Percentiles rank a stretch among this genome's conserved stretches.
These are phyloP conservation scores for Amphimallon solstitiale DNA, from an alignment of 2,888 invertebrate species.

Conservation along the genomic window DNA sequence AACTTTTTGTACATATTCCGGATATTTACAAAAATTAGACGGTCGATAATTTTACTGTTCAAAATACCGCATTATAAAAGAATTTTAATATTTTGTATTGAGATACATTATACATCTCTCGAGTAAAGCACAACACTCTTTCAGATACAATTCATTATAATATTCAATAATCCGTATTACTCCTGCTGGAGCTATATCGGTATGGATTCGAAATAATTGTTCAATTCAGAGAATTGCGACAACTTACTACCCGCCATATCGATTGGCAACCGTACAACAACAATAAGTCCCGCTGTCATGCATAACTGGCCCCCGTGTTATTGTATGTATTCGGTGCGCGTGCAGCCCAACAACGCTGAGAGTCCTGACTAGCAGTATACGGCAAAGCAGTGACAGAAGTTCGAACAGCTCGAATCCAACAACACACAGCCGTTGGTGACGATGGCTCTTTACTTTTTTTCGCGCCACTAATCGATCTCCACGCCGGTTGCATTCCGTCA, in stretches of 20 bases:
- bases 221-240: constrained; percentile 18
- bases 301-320: constrained; percentile 10
- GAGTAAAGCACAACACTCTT: no score
- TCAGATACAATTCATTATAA: no score
- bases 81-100: no score
- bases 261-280: constrained; percentile 26
- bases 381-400: neutral
- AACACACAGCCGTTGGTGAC: neutral
- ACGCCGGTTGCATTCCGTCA: constrained; percentile 38
- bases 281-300: constrained; percentile 10
- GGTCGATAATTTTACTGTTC: no score
- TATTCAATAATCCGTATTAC: no score
- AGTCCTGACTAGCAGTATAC: neutral
- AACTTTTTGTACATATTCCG: no score
- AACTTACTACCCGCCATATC: constrained; percentile 9
- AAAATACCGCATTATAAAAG: no score
- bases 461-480: constrained; percentile 39
- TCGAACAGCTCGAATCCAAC: neutral
- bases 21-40: no score
- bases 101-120: no score
- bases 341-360: constrained; percentile 30
- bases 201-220: constrained; percentile 27
- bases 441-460: constrained; percentile 34
- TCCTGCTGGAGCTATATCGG: no score
- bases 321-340: neutral